phyloP scores from a whole-genome alignment of 2,888 invertebrate species.

The Pseudococcus jackbeardsleyi region DNA sequence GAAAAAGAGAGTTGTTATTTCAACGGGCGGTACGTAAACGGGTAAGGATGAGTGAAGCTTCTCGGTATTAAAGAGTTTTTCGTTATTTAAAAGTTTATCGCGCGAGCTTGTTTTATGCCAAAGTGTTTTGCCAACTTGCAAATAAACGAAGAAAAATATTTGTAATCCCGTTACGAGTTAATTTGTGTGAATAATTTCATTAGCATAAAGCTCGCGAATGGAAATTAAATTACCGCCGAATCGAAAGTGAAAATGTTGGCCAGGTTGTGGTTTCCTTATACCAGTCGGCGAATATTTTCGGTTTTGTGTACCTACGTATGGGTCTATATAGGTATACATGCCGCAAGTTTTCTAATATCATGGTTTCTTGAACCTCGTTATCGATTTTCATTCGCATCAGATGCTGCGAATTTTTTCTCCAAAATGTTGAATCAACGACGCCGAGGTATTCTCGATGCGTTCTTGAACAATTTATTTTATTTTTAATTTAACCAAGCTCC shows the following conservation, averaged over 20 bases:
- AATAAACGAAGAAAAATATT: slow-evolving; percentile 33
- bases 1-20: slow-evolving; percentile 24
- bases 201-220: slow-evolving; percentile 6
- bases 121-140: neutral
- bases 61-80: neutral
- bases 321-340: too few species aligned
- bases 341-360: neutral
- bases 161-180: slow-evolving; percentile 28
- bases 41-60: neutral
- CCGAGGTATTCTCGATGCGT: too few species aligned
- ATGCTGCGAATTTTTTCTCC: too few species aligned
- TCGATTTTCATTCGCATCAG: too few species aligned
- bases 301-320: neutral
- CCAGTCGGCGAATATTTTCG: neutral
- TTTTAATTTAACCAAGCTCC: too few species aligned
- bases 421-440: too few species aligned
- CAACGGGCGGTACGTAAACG: neutral
- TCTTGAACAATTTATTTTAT: too few species aligned
- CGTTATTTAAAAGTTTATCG: slow-evolving; percentile 25
- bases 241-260: slow-evolving; percentile 23
- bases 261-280: slow-evolving; percentile 22
- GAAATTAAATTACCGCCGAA: slow-evolving; percentile 44
- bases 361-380: neutral
- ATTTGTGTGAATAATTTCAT: slow-evolving; percentile 40
- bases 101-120: neutral